Conservation (phyloP, 1,140 invertebrate genomes). For the Luehdorfia chinensis region DNA sequence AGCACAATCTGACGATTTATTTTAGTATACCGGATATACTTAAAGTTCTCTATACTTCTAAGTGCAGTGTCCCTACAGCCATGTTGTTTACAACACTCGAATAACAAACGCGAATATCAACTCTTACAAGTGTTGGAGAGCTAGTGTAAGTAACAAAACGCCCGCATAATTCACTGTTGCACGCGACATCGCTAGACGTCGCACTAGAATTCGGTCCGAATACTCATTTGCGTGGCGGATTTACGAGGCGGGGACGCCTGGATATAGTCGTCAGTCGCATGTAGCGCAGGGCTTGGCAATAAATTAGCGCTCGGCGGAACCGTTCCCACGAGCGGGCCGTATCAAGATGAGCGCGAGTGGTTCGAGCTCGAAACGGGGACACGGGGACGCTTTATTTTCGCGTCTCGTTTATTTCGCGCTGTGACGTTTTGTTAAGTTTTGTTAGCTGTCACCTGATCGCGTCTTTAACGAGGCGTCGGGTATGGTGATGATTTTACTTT, state of each 20-base stretch:
- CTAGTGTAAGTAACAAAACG: slow-evolving; percentile 5
- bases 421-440: slow-evolving; percentile 48
- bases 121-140: not conserved
- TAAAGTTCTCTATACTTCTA: too few species aligned
- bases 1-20: too few species aligned
- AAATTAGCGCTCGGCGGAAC: slow-evolving; percentile 36
- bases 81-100: slow-evolving; percentile 3
- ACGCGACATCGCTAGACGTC: slow-evolving; percentile 7
- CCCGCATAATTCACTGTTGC: slow-evolving; percentile 9
- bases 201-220: slow-evolving; percentile 25
- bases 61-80: too few species aligned
- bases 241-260: slow-evolving; percentile 30
- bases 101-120: slow-evolving; percentile 1
- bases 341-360: slow-evolving; percentile 38
- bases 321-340: slow-evolving; percentile 46
- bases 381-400: slow-evolving; percentile 43
- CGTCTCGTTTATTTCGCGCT: slow-evolving; percentile 37
- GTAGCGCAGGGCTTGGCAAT: slow-evolving; percentile 43
- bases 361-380: slow-evolving; percentile 32
- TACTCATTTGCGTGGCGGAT: slow-evolving; percentile 39
- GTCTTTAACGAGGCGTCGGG: slow-evolving; percentile 1
- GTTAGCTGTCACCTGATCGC: slow-evolving; percentile 42
- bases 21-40: too few species aligned
- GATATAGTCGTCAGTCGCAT: slow-evolving; percentile 53
- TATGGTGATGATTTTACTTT: not conserved